Percentiles rank a stretch among this genome's conserved stretches.
Conservation (phyloP, 2,113 vertebrate species). For the Plecturocebus donacophilus region DNA sequence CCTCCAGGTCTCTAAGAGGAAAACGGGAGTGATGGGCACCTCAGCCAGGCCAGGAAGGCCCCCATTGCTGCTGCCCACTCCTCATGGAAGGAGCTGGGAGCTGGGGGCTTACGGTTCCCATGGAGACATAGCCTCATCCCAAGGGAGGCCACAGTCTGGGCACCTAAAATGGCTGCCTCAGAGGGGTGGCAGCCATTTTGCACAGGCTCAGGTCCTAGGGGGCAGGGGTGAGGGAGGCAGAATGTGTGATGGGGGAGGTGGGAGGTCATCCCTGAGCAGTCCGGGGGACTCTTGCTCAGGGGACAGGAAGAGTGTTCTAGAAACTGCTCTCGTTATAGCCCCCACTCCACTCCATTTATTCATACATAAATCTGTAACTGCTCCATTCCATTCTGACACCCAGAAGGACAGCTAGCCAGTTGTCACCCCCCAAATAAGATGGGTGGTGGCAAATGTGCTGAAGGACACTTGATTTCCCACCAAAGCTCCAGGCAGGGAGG, state of each 20-base stretch:
- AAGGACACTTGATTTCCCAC: neutral
- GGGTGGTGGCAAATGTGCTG: neutral
- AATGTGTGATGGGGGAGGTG: neutral
- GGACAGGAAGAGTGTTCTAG: neutral
- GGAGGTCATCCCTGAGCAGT: constrained; percentile 28
- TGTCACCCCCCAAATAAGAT: neutral
- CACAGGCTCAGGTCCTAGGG: constrained; percentile 26
- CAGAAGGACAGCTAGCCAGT: neutral
- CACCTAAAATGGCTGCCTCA: constrained; percentile 80
- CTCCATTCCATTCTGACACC: neutral
- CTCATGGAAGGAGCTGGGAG: neutral
- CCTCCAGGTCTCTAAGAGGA: constrained; percentile 59
- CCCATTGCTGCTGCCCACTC: constrained; percentile 36
- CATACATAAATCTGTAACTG: neutral
- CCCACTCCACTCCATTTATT: neutral
- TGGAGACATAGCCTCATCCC: constrained; percentile 74
- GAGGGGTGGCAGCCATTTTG: constrained; percentile 78
- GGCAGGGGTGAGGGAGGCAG: neutral
- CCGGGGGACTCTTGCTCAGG: constrained; percentile 17
- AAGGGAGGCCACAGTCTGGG: constrained; percentile 72
- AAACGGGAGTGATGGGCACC: neutral
- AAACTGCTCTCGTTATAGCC: neutral
- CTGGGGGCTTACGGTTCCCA: constrained; percentile 67
- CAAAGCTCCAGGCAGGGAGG: neutral
- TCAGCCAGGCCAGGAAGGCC: neutral